phyloP scores from a whole-genome alignment of 2,113 vertebrate species.

The Gracilinanus agilis region DNA sequence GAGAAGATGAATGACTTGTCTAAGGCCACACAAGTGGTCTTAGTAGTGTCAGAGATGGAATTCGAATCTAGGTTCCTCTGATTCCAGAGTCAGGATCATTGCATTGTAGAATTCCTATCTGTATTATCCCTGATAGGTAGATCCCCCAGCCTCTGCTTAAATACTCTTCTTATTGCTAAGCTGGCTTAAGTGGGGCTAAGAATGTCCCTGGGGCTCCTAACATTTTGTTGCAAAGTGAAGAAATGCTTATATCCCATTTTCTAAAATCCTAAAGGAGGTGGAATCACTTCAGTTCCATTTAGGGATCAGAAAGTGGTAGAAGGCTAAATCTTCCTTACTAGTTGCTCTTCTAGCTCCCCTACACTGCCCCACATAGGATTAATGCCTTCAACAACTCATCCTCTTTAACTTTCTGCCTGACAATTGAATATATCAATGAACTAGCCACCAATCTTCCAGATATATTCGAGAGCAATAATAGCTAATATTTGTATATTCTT shows the following conservation, averaged over 20 bases:
- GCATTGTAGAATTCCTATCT: not conserved
- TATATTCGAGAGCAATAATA: not conserved
- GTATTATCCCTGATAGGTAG: not conserved
- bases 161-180: not conserved
- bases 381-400: no score
- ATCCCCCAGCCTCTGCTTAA: not conserved
- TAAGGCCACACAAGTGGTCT: not conserved
- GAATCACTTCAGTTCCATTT: not conserved
- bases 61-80: not conserved
- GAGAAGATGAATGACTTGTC: not conserved
- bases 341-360: no score
- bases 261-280: not conserved
- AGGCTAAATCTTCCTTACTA: not conserved
- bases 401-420: no score
- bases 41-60: not conserved
- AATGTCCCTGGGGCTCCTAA: not conserved
- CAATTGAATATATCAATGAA: no score
- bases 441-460: not conserved
- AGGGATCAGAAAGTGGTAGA: not conserved
- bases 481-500: not conserved
- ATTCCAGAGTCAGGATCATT: not conserved
- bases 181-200: not conserved
- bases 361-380: no score
- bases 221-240: not conserved
- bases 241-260: not conserved